Evolutionary conservation across 1,140 invertebrate species (phyloP).

Genomic region (Diabrotica virgifera): DNA sequence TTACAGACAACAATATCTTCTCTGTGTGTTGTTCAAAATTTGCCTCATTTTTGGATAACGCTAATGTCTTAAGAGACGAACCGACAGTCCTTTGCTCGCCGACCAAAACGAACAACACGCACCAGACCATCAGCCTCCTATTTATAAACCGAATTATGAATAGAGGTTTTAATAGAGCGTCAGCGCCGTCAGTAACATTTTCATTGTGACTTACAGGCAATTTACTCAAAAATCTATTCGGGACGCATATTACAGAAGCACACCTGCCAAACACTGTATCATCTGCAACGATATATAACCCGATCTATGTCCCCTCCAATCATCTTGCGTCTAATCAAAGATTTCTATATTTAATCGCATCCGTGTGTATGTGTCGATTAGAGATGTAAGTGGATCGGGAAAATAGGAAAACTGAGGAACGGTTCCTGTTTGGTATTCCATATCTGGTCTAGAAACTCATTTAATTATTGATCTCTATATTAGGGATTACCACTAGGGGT

Average conservation of each 20-base stretch:
- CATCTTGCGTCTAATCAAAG: slow-evolving; percentile 24
- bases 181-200: slow-evolving; percentile 15
- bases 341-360: slow-evolving; percentile 25
- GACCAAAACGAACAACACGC: neutral
- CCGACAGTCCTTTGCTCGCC: too few species aligned
- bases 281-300: slow-evolving; percentile 18
- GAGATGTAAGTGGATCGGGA: too few species aligned
- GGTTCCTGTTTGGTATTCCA: too few species aligned
- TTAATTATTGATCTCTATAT: too few species aligned
- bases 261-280: slow-evolving; percentile 24
- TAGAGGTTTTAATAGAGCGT: slow-evolving; percentile 18
- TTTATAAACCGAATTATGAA: slow-evolving; percentile 19
- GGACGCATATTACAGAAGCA: slow-evolving; percentile 12
- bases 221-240: slow-evolving; percentile 22
- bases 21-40: too few species aligned
- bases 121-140: slow-evolving; percentile 15
- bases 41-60: too few species aligned
- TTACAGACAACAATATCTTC: too few species aligned
- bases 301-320: slow-evolving; percentile 19
- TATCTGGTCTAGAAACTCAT: too few species aligned
- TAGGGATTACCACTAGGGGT: too few species aligned
- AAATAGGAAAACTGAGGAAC: too few species aligned
- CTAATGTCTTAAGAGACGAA: too few species aligned
- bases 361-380: neutral
- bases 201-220: slow-evolving; percentile 23